Evolutionary conservation across 2,113 vertebrate species (phyloP).

Genomic region (Cryptomyrus ogoouensis): DNA sequence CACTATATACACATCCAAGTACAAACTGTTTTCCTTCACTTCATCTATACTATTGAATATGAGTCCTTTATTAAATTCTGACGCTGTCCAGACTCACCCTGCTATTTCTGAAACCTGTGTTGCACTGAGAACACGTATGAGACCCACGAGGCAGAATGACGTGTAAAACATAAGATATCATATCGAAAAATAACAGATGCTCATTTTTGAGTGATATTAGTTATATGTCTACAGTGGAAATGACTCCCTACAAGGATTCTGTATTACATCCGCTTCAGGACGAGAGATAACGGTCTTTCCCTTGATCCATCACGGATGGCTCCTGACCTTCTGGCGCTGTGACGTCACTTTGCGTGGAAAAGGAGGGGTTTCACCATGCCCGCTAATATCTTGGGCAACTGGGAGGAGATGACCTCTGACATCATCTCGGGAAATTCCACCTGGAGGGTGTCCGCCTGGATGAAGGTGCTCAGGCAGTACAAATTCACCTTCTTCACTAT

Average conservation of each 20-base stretch:
- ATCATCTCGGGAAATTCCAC: slow-evolving; percentile 99
- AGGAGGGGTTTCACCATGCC: slow-evolving; percentile 96
- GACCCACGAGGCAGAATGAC: background rate
- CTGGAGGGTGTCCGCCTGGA: slow-evolving; percentile 87
- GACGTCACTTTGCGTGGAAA: slow-evolving; percentile 85
- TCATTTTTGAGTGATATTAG: background rate
- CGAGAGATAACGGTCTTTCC: background rate
- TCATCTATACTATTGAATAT: background rate
- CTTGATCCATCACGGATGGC: background rate
- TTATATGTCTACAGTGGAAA: background rate
- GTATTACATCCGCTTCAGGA: background rate
- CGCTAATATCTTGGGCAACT: slow-evolving; percentile 92
- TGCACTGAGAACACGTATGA: background rate
- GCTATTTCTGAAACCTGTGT: background rate
- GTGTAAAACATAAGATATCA: background rate
- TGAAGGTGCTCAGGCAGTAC: slow-evolving; percentile 92
- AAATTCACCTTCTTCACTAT: slow-evolving; percentile 94
- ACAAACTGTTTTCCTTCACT: background rate
- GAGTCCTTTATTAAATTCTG: background rate
- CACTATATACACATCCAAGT: background rate
- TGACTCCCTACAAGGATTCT: background rate
- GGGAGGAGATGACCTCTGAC: slow-evolving; percentile 93
- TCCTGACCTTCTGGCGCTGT: slow-evolving; percentile 25
- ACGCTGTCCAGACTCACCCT: background rate
- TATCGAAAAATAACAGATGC: background rate